phyloP scores from a whole-genome alignment of 1,140 invertebrate species.

The Drosophila kikkawai region DNA sequence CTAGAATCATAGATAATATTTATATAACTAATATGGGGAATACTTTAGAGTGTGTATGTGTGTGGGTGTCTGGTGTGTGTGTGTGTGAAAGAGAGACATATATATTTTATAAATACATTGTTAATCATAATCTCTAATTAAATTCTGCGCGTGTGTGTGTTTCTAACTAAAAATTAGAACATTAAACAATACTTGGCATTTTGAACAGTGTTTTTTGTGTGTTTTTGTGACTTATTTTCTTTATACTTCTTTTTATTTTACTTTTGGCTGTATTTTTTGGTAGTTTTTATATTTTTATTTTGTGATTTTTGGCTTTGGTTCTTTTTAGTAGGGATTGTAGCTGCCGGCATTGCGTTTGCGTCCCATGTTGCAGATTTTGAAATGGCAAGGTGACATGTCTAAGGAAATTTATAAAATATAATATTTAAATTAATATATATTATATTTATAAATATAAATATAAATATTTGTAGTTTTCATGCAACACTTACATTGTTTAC shows the following conservation, averaged over 20 bases:
- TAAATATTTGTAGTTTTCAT: conserved; percentile 21
- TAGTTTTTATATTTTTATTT: conserved; percentile 5
- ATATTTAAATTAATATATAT: not conserved
- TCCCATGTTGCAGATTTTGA: conserved; percentile 83
- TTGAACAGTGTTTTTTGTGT: conserved; percentile 31
- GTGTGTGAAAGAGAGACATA: conserved; percentile 20
- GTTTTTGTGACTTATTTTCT: conserved; percentile 16
- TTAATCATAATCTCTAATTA: conserved; percentile 49
- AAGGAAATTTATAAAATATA: not conserved
- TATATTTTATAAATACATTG: conserved; percentile 36
- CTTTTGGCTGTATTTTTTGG: conserved; percentile 35
- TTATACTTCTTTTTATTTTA: conserved; percentile 37
- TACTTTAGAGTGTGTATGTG: conserved; percentile 52
- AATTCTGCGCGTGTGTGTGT: conserved; percentile 16
- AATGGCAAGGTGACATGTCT: conserved; percentile 83
- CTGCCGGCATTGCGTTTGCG: conserved; percentile 73
- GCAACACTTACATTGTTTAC: conserved; percentile 83
- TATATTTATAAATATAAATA: too few species aligned
- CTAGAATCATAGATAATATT: conserved; percentile 50
- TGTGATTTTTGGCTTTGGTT: not conserved
- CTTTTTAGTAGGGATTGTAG: conserved; percentile 42
- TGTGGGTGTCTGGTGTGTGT: conserved; percentile 15
- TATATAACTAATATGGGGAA: conserved; percentile 53
- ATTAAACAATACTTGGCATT: conserved; percentile 56
- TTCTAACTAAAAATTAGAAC: conserved; percentile 34